Conservation (phyloP, 2,113 vertebrate genomes). For the Chaenogobius annularis region DNA sequence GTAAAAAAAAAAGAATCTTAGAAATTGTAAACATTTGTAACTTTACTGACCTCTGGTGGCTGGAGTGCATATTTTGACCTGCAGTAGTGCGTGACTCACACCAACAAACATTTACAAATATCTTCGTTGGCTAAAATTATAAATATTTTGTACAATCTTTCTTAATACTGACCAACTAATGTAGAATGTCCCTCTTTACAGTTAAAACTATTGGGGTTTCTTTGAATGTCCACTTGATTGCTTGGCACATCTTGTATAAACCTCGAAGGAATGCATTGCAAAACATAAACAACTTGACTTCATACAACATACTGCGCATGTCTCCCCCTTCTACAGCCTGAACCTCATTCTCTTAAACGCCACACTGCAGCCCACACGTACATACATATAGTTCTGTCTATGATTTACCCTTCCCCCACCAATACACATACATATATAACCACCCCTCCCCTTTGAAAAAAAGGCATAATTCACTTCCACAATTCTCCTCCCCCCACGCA, state of each 20-base stretch:
- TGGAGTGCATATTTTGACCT: not conserved
- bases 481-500: slow-evolving; percentile 70
- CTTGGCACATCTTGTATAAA: not conserved
- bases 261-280: not conserved
- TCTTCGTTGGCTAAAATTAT: too few relatives aligned
- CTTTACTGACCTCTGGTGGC: not conserved
- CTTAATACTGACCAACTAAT: too few relatives aligned
- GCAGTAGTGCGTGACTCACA: too few relatives aligned
- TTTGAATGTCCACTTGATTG: not conserved
- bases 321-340: slow-evolving; percentile 10
- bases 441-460: slow-evolving; percentile 69
- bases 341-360: slow-evolving; percentile 15
- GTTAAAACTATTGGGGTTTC: too few relatives aligned
- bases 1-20: too few relatives aligned
- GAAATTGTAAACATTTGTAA: not conserved
- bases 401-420: slow-evolving; percentile 63
- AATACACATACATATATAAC: slow-evolving; percentile 66
- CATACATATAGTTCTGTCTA: slow-evolving; percentile 66
- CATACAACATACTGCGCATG: not conserved
- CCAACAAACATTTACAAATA: too few relatives aligned
- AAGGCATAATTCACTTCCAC: slow-evolving; percentile 76
- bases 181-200: too few relatives aligned
- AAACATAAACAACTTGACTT: slow-evolving; percentile 1
- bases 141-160: too few relatives aligned
- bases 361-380: slow-evolving; percentile 46